Evolutionary conservation across 2,113 vertebrate genomes (phyloP), one percentile per base, ranked within the genome.

Genomic region (Brachyhypopomus gauderio): DNA sequence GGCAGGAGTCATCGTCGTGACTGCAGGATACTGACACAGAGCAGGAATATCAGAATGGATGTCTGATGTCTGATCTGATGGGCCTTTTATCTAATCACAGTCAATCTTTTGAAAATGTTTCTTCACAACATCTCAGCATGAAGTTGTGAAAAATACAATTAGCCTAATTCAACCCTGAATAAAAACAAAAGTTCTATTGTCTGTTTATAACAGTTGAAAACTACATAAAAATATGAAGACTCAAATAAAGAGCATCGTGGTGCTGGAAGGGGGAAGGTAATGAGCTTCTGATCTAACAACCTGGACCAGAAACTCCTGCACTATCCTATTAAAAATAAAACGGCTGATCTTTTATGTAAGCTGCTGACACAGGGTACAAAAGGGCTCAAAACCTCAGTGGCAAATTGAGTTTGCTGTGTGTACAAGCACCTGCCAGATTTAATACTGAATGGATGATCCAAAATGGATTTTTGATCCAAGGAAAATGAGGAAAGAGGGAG

Each of bases 341-440:
- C 82, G 86, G 87, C 86, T 75, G 67, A 77, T 90, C 92, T 91
- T 89, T 88, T 87, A 92, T 93, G 89, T 89, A 86, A 88, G 87
- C 92, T 77, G 85, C 81, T 80, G 91, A 91, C n/a, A n/a, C 85
- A 14, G 88, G 88, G 90, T 89, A 80, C 85, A 89, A 95, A 92
- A 92, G 88, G 92, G 93, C 89, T 95, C 93, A 94, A 90, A 94
- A 89, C 90, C 79, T 87, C 85, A 74, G 79, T 74, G 19, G 89
- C 92, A 95, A 95, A 96, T 96, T 94, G 93, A 93, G 91, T 91
- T 89, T 91, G 92, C 90, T 92, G 92, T 93, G 92, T 91, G 92
- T 93, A 92, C 93, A 92, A 95, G 92, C 89, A 91, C 92, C 94
- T 94, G 92, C 94, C 91, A 87, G 91, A 92, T 95, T 93, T 94